Base-by-base conservation (phyloP, 2,797 vertebrate genomes). In the Neostethus bicornis region DNA sequence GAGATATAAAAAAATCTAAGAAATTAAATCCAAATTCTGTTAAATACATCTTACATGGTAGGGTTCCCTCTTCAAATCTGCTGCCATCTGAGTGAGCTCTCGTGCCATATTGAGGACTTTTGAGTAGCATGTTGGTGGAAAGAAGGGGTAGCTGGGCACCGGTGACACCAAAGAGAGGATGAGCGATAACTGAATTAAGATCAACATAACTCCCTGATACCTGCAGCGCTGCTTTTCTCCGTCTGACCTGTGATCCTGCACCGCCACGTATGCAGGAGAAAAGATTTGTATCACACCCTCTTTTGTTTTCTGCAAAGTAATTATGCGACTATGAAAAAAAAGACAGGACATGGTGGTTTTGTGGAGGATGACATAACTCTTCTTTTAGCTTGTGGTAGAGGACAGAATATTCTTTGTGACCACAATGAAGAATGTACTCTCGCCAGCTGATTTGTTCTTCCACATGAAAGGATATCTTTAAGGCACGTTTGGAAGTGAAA, bases 121-220 rank as follows among this genome's bases (percentile, higher is more conserved):
- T 39, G 56, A 68, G 79, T 89, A 89, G 64, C 89, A 89, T 2
- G 86, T 89, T 2, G 77, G 83, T 11, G 85, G 89, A 55, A 38
- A 54, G 70, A 76, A 88, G 16, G 80, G 76, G 49, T 66, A 71
- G 47, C 66, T 77, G 45, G 80, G 51, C 1, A 61, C 64, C 66
- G 73, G 32, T 1, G 72, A 67, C 48, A 76, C 32, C 55, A 83
- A 13, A 28, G 2, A 57, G 4, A 29, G 49, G 28, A 76, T 29
- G 2, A 88, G 48, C 38, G 84, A 20, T 39, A 70, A 24, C 42
- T 39, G 62, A 3, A 46, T 43, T 8, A 75, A 66, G 54, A 21
- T 45, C 11, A 46, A 58, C 86, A 84, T 88, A 42, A 54, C 55
- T 62, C 54, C 4, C 44, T 14, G 70, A 61, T 57, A 58, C 37